Percentiles rank a stretch among this genome's conserved stretches.
These are phyloP conservation scores for Pseudococcus viburni DNA, from an alignment of 2,888 invertebrate genomes.

Conservation along the genomic window DNA sequence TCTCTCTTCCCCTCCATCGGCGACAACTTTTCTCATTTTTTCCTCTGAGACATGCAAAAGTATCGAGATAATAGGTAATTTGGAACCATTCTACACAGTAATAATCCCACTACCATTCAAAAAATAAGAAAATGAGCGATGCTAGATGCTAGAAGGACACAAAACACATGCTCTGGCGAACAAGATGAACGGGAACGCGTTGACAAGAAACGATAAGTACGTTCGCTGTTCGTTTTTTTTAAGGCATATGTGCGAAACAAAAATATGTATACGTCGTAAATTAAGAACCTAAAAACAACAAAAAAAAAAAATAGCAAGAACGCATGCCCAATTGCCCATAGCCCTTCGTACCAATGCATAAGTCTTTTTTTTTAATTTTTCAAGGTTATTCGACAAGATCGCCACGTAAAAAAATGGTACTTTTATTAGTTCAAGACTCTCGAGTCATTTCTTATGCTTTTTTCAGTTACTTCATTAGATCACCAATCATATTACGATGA, in stretches of 20 bases:
- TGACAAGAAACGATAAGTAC: slow-evolving; percentile 2
- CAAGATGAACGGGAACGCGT: neutral
- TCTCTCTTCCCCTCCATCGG: no score
- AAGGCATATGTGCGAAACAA: neutral
- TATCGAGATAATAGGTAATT: no score
- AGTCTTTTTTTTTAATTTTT: neutral
- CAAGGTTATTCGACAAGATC: neutral
- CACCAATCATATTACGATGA: neutral
- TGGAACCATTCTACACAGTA: neutral
- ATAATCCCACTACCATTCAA: neutral
- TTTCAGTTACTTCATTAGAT: neutral
- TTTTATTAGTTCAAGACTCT: neutral
- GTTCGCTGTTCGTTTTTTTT: neutral
- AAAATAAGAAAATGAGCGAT: neutral
- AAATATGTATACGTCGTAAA: neutral
- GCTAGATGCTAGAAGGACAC: neutral
- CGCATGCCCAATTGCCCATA: neutral
- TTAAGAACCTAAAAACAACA: neutral
- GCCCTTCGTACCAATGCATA: neutral
- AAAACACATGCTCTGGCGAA: neutral
- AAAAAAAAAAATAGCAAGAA: neutral
- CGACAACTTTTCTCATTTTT: no score
- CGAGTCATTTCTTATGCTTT: neutral
- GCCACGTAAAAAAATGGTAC: neutral
- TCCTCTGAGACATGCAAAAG: no score